Evolutionary conservation across 1,140 invertebrate genomes (phyloP).

Genomic region (Drosophila micromelanica): DNA sequence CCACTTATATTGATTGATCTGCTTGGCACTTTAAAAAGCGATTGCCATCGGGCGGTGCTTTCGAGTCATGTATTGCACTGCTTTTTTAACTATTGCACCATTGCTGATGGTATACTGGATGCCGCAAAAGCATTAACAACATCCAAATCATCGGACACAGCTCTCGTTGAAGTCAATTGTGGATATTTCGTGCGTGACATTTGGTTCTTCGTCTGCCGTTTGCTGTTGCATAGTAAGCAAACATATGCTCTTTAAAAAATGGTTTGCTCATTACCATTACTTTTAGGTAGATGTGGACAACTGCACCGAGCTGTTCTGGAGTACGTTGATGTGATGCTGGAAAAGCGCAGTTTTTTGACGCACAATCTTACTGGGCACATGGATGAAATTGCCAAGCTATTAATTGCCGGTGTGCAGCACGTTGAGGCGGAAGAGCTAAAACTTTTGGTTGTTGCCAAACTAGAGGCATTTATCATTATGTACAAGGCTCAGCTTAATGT

Average conservation of each 20-base stretch:
- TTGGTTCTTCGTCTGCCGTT: slow-evolving; percentile 60
- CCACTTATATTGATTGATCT: slow-evolving; percentile 56
- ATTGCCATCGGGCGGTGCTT: slow-evolving; percentile 50
- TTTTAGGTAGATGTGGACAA: slow-evolving; percentile 37
- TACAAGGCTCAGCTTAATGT: slow-evolving; percentile 34
- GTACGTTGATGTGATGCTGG: slow-evolving; percentile 45
- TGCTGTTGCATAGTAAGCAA: slow-evolving; percentile 52
- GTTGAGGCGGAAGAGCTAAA: slow-evolving; percentile 26
- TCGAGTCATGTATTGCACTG: slow-evolving; percentile 37
- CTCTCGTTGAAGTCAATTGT: slow-evolving; percentile 7
- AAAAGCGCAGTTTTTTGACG: slow-evolving; percentile 8
- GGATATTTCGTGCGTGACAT: slow-evolving; percentile 58
- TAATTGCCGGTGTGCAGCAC: slow-evolving; percentile 30
- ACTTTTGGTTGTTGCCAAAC: background rate
- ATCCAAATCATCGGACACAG: background rate
- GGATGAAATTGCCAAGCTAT: slow-evolving; percentile 51
- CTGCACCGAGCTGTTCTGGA: slow-evolving; percentile 47
- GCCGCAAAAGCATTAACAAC: background rate
- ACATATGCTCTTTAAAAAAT: background rate
- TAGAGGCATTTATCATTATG: slow-evolving; percentile 24
- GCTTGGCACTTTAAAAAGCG: slow-evolving; percentile 56
- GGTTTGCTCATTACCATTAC: background rate
- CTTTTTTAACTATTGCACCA: slow-evolving; percentile 57
- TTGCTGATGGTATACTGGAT: slow-evolving; percentile 62
- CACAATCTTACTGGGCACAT: slow-evolving; percentile 29